Evolutionary conservation across 2,797 vertebrate genomes (phyloP), one percentile per base, ranked within the genome.

Genomic region (Hypotaenidia okinawae): DNA sequence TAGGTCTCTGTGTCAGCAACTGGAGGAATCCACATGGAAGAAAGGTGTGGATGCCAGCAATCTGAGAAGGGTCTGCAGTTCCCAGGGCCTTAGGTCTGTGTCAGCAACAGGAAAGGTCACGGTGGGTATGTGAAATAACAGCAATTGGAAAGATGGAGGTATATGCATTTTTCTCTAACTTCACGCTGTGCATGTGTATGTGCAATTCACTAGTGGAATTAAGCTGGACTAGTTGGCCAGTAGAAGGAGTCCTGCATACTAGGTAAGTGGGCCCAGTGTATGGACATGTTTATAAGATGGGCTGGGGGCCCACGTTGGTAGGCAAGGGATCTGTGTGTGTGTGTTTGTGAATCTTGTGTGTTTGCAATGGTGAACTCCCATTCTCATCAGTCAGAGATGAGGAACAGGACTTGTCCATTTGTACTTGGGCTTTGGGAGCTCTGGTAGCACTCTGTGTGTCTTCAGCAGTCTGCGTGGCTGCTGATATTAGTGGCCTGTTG

Each of bases 181-280:
- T 58, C 16, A 47, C 14, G 10, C 6, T 55, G 5, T 43, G 14
- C 4, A 1, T 37, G 3, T 13, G 2, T 28, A 28, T 15, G 5
- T 22, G 3, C 23, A 75, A 19, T 51, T 78, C 30, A 32, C 17
- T 37, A 37, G 27, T 17, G 35, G 33, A 16, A 52, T 82, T 75
- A 78, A 22, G 6, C n/a, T 52, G 13, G 39, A 61, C 22, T 43
- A 57, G 1, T 7, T 35, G 32, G 6, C 4, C 43, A 49, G 14
- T 2, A 59, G 12, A 21, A 51, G 8, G 14, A 81, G 10, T 52
- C 5, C 7, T 81, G 19, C 8, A 4, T n/a, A 24, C 11, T 19
- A 19, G 4, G 6, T n/a, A 37, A 79, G 35, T 6, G 11, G 8
- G 21, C 5, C 21, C 6, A 45, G 16, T 7, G 12, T 68, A 14